phyloP scores from a whole-genome alignment of 2,888 invertebrate species.

The Drosophila koepferae region DNA sequence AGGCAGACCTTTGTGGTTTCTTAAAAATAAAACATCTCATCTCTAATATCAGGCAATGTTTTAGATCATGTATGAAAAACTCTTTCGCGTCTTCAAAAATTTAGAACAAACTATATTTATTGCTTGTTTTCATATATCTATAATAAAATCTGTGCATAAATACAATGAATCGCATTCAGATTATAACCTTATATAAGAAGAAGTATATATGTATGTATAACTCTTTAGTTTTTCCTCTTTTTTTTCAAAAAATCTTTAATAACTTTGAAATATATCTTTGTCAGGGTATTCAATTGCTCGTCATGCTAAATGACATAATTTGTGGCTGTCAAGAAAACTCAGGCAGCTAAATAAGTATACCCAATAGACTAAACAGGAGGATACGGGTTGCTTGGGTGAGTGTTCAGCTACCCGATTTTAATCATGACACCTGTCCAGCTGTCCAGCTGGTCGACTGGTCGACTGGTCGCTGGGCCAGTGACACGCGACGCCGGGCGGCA shows the following conservation, averaged over 20 bases:
- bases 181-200: not conserved
- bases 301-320: not conserved
- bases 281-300: not conserved
- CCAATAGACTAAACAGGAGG: constrained; percentile 3
- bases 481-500: constrained; percentile 52
- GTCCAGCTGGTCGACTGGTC: constrained; percentile 23
- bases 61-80: not conserved
- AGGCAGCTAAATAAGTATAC: constrained; percentile 44
- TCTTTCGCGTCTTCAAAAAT: no score
- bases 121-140: not conserved
- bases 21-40: no score
- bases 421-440: constrained; percentile 56
- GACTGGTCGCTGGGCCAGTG: constrained; percentile 32
- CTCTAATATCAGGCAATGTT: not conserved
- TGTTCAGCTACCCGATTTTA: constrained; percentile 40
- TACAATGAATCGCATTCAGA: not conserved
- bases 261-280: not conserved
- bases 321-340: constrained; percentile 20
- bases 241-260: not conserved
- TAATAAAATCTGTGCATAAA: not conserved
- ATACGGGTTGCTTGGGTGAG: not conserved
- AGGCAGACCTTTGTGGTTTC: no score
- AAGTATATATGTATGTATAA: not conserved
- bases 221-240: not conserved
- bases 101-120: not conserved